phyloP scores from a whole-genome alignment of 2,888 invertebrate species.

The Cyclophora albipunctata region DNA sequence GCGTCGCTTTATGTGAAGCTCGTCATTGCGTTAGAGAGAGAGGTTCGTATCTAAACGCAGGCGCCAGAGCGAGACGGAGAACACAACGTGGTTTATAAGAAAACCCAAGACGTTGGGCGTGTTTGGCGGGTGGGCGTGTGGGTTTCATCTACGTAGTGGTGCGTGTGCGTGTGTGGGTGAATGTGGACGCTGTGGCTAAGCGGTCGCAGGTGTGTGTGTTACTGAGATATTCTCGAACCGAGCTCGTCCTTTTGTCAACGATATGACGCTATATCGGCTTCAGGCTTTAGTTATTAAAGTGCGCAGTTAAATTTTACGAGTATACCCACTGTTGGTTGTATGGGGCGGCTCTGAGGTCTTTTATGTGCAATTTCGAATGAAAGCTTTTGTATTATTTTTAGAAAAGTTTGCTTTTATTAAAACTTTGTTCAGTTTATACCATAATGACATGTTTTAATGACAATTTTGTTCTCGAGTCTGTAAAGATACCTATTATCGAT shows the following conservation, averaged over 20 bases:
- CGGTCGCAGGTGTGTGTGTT: slow-evolving; percentile 50
- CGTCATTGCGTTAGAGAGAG: slow-evolving; percentile 68
- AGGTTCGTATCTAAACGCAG: slow-evolving; percentile 24
- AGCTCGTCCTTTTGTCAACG: slow-evolving; percentile 71
- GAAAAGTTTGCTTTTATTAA: too few relatives aligned
- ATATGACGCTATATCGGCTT: slow-evolving; percentile 65
- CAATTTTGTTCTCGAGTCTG: too few relatives aligned
- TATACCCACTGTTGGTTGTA: slow-evolving; percentile 54
- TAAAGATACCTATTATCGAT: neutral
- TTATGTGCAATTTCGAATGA: slow-evolving; percentile 29
- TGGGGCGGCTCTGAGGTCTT: slow-evolving; percentile 39
- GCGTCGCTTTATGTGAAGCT: slow-evolving; percentile 74
- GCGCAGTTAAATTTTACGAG: slow-evolving; percentile 63
- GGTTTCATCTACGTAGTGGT: slow-evolving; percentile 58
- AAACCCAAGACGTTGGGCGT: slow-evolving; percentile 76
- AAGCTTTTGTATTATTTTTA: slow-evolving; percentile 22
- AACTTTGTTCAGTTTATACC: too few relatives aligned
- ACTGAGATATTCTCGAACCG: slow-evolving; percentile 34
- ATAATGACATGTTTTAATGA: too few relatives aligned
- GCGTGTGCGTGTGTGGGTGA: slow-evolving; percentile 36
- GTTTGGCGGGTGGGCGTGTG: slow-evolving; percentile 74
- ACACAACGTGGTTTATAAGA: slow-evolving; percentile 75
- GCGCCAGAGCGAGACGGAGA: slow-evolving; percentile 52
- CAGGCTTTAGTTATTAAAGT: slow-evolving; percentile 69
- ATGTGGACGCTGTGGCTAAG: slow-evolving; percentile 43